These are phyloP conservation scores for Parambassis ranga DNA, from an alignment of 2,797 vertebrate genomes.

Conservation along the genomic window DNA sequence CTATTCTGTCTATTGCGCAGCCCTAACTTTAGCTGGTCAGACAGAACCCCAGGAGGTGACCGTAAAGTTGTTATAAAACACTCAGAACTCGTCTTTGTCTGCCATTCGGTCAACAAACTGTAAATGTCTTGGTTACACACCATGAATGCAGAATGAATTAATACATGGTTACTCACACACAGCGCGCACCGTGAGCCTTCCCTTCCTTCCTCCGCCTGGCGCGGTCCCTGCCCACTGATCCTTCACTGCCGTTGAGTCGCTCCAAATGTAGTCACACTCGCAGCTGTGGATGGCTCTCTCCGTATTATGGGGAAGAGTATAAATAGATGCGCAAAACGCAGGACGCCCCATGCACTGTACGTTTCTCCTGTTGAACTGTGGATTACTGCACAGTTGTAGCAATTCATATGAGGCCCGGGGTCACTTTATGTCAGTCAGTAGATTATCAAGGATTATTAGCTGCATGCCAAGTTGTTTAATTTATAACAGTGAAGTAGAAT, in stretches of 20 bases:
- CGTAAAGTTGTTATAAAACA: not conserved
- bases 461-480: too few species aligned
- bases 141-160: not conserved
- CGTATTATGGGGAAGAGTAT: constrained; percentile 52
- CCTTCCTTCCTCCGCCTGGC: constrained; percentile 9
- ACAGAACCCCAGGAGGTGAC: not conserved
- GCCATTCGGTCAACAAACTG: too few species aligned
- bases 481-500: too few species aligned
- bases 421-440: not conserved
- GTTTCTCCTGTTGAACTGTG: not conserved
- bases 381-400: not conserved
- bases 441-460: too few species aligned
- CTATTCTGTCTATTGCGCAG: not conserved
- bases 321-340: constrained; percentile 54
- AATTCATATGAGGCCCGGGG: not conserved
- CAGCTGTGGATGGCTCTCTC: constrained; percentile 41
- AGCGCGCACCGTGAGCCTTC: constrained; percentile 12
- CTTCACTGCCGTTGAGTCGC: constrained; percentile 9
- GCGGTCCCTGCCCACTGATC: constrained; percentile 43
- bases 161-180: constrained; percentile 61
- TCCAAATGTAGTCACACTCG: constrained; percentile 65
- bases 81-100: not conserved
- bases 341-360: not conserved
- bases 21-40: not conserved
- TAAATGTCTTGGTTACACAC: not conserved